Evolutionary conservation across 2,797 vertebrate species (phyloP).

Genomic region (Centropyge bicolor): DNA sequence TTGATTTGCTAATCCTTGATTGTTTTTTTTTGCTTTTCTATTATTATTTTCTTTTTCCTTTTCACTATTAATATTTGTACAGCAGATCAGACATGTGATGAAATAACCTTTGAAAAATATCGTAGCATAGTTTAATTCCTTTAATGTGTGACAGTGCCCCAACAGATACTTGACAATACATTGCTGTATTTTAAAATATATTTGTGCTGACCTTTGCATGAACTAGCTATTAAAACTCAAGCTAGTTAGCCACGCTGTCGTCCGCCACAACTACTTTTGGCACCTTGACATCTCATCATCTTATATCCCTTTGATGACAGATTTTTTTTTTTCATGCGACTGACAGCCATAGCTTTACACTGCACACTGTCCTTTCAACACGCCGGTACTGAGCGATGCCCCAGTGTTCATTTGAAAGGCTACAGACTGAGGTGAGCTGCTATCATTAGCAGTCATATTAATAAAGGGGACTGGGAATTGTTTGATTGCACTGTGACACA

Average conservation of each 20-base stretch:
- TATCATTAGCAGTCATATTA: constrained; percentile 63
- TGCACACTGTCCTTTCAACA: constrained; percentile 57
- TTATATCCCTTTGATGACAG: constrained; percentile 53
- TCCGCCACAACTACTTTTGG: constrained; percentile 43
- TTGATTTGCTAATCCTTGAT: constrained; percentile 56
- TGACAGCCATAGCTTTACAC: constrained; percentile 52
- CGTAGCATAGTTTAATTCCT: not conserved
- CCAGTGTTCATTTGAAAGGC: constrained; percentile 59
- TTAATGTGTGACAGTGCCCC: not conserved
- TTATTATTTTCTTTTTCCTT: constrained; percentile 17
- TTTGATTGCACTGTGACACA: constrained; percentile 72
- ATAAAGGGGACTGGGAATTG: constrained; percentile 58
- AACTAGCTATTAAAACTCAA: constrained; percentile 32
- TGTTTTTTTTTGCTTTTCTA: constrained; percentile 32
- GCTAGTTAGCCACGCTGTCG: constrained; percentile 31
- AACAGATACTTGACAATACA: not conserved
- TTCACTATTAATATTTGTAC: constrained; percentile 20
- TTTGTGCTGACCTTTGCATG: constrained; percentile 28
- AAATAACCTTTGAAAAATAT: constrained; percentile 12
- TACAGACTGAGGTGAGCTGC: constrained; percentile 55
- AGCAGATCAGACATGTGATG: constrained; percentile 18
- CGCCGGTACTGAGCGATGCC: constrained; percentile 25
- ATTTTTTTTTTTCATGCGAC: constrained; percentile 26
- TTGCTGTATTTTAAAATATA: not conserved
- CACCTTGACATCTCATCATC: constrained; percentile 47